Percentiles rank a stretch among this genome's conserved stretches.
These are phyloP conservation scores for Barypeithes pellucidus DNA, from an alignment of 2,888 invertebrate species.

Conservation along the genomic window DNA sequence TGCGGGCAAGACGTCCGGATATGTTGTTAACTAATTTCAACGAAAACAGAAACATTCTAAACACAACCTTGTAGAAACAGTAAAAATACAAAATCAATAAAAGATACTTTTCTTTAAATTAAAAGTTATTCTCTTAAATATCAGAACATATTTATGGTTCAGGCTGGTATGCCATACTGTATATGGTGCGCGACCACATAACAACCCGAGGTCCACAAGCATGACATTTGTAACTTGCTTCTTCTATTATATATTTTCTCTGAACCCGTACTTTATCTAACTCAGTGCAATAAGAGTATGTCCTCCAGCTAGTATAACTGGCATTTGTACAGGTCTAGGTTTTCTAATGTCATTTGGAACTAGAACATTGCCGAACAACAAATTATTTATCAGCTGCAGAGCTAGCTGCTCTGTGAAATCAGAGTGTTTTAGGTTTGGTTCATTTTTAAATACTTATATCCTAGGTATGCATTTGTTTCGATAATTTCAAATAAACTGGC, in stretches of 20 bases:
- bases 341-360: constrained; percentile 5
- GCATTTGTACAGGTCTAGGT: constrained; percentile 13
- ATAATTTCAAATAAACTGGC: constrained; percentile 50
- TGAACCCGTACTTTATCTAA: background rate
- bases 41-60: background rate
- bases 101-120: background rate
- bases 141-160: constrained; percentile 2
- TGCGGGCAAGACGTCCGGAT: too few relatives aligned
- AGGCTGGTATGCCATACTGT: constrained; percentile 29
- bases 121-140: background rate
- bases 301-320: background rate
- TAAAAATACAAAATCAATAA: background rate
- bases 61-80: background rate
- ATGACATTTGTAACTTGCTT: constrained; percentile 27
- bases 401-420: constrained; percentile 42
- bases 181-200: constrained; percentile 28
- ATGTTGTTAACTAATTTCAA: too few relatives aligned
- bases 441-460: constrained; percentile 32
- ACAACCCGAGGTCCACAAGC: constrained; percentile 26
- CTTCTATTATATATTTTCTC: constrained; percentile 27
- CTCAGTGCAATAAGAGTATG: background rate
- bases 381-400: constrained; percentile 35
- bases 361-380: background rate
- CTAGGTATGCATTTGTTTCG: constrained; percentile 41
- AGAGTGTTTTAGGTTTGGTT: constrained; percentile 23